Evolutionary conservation across 2,888 invertebrate species (phyloP), one percentile per base, ranked within the genome.

Genomic region (Rotaria sp.): DNA sequence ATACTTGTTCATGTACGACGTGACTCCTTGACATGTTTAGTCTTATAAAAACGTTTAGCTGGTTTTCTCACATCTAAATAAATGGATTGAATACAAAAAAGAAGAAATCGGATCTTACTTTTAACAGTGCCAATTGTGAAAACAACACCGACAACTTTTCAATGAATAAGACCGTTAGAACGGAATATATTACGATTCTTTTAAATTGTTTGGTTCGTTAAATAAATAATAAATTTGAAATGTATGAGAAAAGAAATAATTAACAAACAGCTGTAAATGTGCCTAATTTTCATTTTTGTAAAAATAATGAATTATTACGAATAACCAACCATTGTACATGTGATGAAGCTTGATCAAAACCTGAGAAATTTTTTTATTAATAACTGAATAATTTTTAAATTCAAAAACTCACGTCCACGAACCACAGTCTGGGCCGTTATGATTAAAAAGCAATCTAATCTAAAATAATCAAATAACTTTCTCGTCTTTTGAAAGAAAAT

Each of bases 141-240:
- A 87, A 95, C 95, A 87, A 98, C 96, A 89, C 96, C 96, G 89
- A 98, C 93, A 80, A 95, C 94, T 92, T 96, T 96, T 91, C 94
- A 94, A 92, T 96, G 96, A 89, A 97, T 94, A 89, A 97, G 92
- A 85, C 98, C 98, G 92, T 95, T 97, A 93, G 96, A 97, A 89
- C 96, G 94, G 93, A 94, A 96, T 85, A 96, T 95, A 92, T 95
- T 96, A 89, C 95, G 93, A 92, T 95, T 96, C n/a, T 90, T 94
- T 95, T 92, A 98, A 93, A 92, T 98, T 98, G 92, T 95, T 95
- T 57, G 96, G 94, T 92, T 98, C 96, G 94, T 94, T 88, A 48
- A 91, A 48, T 91, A 91, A 84, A 13, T 30, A n/a, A 67, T 48
- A 38, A 15, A 57, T 21, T 15, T 10, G 30, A 85, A 84, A 52